Conservation (phyloP, 2,888 invertebrate genomes). For the Ornithoptera alexandrae region DNA sequence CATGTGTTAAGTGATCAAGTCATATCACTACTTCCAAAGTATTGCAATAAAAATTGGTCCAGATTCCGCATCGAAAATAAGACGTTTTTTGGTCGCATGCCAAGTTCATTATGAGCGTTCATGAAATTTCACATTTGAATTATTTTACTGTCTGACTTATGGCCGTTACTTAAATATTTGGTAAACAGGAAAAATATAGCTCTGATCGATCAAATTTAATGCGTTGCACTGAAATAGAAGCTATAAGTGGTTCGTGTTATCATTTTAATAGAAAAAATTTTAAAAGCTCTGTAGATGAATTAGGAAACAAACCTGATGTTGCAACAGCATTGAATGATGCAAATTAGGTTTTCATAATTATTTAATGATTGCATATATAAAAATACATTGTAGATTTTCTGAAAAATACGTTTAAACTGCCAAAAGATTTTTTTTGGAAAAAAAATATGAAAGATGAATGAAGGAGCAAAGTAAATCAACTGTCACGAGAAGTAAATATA, state of each 20-base stretch:
- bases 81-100: constrained; percentile 79
- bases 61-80: constrained; percentile 80
- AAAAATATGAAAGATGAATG: too few relatives aligned
- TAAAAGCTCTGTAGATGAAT: neutral
- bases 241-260: constrained; percentile 68
- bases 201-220: constrained; percentile 79
- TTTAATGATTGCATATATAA: too few relatives aligned
- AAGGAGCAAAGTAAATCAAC: too few relatives aligned
- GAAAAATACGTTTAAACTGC: too few relatives aligned
- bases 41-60: constrained; percentile 79
- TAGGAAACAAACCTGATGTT: neutral
- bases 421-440: too few relatives aligned
- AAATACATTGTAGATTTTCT: too few relatives aligned
- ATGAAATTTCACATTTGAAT: constrained; percentile 81
- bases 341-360: neutral
- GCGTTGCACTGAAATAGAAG: constrained; percentile 66
- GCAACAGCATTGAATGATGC: too few relatives aligned
- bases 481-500: too few relatives aligned
- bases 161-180: constrained; percentile 80
- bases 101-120: constrained; percentile 81
- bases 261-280: constrained; percentile 40
- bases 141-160: constrained; percentile 81
- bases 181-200: constrained; percentile 80
- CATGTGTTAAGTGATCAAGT: constrained; percentile 57
- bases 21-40: constrained; percentile 73